Conservation (phyloP, 2,113 vertebrate genomes). For the Cheirogaleus medius region DNA sequence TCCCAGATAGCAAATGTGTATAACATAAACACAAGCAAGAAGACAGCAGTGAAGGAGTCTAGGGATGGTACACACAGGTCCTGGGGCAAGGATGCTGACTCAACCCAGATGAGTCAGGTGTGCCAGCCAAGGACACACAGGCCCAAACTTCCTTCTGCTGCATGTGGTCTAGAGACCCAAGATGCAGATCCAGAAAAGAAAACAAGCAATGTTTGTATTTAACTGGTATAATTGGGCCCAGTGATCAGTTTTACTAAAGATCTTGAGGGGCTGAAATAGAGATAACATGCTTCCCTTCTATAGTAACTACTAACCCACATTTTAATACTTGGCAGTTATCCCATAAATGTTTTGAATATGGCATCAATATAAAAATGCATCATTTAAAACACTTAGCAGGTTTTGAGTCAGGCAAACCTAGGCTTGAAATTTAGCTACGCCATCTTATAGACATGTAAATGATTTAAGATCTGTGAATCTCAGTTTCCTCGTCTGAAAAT, state of each 20-base stretch:
- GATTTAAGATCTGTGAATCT: background rate
- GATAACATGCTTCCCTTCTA: background rate
- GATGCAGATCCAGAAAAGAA: background rate
- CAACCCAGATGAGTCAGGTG: constrained; percentile 38
- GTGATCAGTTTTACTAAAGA: background rate
- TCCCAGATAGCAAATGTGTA: constrained; percentile 54
- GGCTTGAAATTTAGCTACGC: background rate
- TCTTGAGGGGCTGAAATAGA: background rate
- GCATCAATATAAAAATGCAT: background rate
- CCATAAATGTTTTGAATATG: background rate
- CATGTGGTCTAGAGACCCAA: background rate
- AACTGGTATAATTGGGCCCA: background rate
- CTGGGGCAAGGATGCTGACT: constrained; percentile 56
- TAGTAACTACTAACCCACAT: background rate
- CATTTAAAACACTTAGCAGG: background rate
- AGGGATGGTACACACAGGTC: background rate
- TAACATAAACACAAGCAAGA: constrained; percentile 35
- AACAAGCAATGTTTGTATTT: background rate
- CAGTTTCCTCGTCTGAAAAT: background rate
- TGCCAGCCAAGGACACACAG: background rate
- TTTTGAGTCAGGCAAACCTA: background rate
- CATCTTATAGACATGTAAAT: no score
- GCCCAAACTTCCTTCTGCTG: background rate
- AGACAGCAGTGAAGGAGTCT: background rate
- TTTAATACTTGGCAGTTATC: background rate